A percentile compares a stretch with the other conserved stretches of the same genome.
Conservation (phyloP, 2,888 invertebrate genomes). For the Germaria angustata region DNA sequence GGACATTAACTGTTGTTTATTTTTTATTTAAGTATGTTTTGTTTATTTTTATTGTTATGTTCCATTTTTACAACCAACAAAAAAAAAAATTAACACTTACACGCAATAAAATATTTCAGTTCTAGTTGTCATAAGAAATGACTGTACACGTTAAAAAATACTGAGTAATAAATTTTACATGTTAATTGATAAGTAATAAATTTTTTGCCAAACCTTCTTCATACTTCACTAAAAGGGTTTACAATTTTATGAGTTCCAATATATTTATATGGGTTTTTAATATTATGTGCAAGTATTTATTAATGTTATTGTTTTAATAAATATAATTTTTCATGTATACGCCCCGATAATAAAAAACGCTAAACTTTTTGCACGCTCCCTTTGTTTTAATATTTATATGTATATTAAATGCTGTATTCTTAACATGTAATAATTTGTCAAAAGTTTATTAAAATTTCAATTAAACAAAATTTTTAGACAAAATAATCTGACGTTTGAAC, state of each 20-base stretch:
- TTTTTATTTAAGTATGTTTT: not conserved
- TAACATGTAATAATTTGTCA: too few species aligned
- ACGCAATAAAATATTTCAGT: constrained; percentile 47
- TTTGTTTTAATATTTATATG: too few species aligned
- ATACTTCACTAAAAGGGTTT: not conserved
- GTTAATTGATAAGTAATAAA: not conserved
- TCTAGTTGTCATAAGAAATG: constrained; percentile 14
- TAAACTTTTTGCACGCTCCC: too few species aligned
- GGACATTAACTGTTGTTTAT: constrained; percentile 58
- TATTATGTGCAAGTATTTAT: too few species aligned
- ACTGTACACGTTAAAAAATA: constrained; percentile 15
- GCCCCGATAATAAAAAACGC: too few species aligned
- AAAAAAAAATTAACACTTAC: constrained; percentile 5
- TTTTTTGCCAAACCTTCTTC: not conserved
- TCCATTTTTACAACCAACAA: constrained; percentile 30
- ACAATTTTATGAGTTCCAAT: not conserved
- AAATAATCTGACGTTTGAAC: too few species aligned
- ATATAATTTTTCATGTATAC: too few species aligned
- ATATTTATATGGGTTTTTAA: too few species aligned
- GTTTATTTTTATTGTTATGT: constrained; percentile 31
- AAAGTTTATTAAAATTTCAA: too few species aligned
- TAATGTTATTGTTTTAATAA: too few species aligned
- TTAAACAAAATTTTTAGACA: too few species aligned
- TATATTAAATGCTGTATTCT: too few species aligned
- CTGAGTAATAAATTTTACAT: not conserved